phyloP scores from a whole-genome alignment of 2,113 vertebrate genomes.

The Cnemophilus loriae region DNA sequence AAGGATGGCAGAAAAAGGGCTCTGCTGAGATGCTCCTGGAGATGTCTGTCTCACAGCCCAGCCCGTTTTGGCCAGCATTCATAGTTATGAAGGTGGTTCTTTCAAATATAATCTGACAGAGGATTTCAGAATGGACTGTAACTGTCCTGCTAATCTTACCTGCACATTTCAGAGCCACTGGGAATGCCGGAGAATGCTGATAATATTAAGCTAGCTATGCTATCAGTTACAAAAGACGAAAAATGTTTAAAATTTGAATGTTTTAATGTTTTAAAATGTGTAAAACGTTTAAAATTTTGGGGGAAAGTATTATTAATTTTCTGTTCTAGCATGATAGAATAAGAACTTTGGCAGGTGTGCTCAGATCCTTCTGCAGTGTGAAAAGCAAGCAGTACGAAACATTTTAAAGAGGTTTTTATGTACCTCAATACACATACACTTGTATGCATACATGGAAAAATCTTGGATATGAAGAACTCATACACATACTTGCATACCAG shows the following conservation, averaged over 20 bases:
- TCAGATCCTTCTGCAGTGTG: background rate
- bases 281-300: background rate
- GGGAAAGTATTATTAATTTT: background rate
- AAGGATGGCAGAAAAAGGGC: background rate
- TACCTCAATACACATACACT: background rate
- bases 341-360: background rate
- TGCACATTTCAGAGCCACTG: background rate
- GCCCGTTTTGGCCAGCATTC: background rate
- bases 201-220: background rate
- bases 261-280: too few species aligned
- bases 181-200: background rate
- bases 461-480: background rate
- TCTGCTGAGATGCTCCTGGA: background rate
- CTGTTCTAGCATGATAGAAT: background rate
- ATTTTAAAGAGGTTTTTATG: background rate
- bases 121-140: background rate
- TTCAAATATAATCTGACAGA: background rate
- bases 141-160: background rate
- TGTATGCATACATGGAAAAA: background rate
- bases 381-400: background rate
- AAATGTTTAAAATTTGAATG: too few species aligned
- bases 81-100: background rate
- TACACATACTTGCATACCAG: background rate
- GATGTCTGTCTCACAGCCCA: background rate
- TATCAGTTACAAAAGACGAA: background rate